Conservation (phyloP, 2,113 vertebrate genomes). For the Globicephala melas region DNA sequence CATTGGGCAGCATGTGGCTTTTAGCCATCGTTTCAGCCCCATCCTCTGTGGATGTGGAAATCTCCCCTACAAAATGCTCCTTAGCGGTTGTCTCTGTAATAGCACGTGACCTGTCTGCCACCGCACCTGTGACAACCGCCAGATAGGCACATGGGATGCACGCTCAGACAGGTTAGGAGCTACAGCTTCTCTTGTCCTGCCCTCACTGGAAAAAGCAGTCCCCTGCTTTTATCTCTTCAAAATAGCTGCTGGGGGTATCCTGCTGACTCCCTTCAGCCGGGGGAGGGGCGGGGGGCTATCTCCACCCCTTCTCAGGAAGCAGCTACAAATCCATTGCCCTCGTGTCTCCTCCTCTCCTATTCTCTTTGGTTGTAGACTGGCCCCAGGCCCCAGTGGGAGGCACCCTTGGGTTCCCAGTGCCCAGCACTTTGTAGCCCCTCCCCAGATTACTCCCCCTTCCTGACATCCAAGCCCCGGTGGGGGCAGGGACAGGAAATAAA, state of each 20-base stretch:
- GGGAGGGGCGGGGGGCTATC: neutral
- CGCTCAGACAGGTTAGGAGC: neutral
- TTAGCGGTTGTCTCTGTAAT: neutral
- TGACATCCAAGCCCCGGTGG: neutral
- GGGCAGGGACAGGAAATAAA: neutral
- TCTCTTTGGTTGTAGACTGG: neutral
- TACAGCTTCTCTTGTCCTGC: neutral
- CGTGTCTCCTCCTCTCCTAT: fast-evolving
- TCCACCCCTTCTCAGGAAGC: slow-evolving; percentile 60
- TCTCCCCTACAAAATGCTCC: neutral
- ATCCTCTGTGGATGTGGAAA: neutral
- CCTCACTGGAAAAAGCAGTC: neutral
- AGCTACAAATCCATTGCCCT: neutral
- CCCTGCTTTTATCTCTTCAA: neutral
- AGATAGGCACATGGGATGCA: fast-evolving
- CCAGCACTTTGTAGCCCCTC: slow-evolving; percentile 33
- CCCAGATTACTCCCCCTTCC: neutral
- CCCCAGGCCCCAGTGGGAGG: neutral
- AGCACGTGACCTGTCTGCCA: neutral
- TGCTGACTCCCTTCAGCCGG: neutral
- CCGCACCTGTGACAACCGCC: neutral
- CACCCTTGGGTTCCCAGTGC: neutral
- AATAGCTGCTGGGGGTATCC: neutral
- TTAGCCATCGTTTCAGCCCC: neutral
- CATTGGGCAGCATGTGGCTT: neutral